Evolutionary conservation across 2,113 vertebrate genomes (phyloP).

Genomic region (Centropus bengalensis): DNA sequence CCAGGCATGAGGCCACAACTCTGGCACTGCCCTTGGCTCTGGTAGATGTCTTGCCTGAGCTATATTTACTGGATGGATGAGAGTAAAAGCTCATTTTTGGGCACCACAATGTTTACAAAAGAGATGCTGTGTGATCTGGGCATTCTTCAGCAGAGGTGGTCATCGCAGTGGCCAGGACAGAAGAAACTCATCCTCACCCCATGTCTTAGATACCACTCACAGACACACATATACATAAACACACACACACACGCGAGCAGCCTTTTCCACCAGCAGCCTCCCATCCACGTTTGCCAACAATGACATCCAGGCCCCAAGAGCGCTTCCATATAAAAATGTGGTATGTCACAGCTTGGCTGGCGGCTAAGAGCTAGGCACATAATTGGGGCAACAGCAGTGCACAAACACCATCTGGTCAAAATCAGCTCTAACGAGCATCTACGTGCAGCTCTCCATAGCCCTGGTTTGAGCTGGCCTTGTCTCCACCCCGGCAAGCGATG

Average conservation of each 20-base stretch:
- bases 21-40: neutral
- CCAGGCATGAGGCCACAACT: neutral
- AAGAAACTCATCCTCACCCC: neutral
- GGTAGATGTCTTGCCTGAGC: neutral
- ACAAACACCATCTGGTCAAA: conserved; percentile 48
- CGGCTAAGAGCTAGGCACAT: neutral
- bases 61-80: neutral
- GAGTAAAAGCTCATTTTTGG: neutral
- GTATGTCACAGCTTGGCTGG: conserved; percentile 40
- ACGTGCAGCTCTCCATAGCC: neutral
- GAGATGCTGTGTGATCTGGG: rapidly evolving
- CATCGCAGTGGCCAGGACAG: neutral
- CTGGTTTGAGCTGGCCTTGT: neutral
- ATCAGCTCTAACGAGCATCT: neutral
- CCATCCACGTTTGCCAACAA: neutral
- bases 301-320: neutral
- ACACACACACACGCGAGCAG: neutral
- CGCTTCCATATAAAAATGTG: neutral
- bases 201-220: neutral
- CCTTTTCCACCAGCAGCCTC: neutral
- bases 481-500: neutral
- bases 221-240: no score
- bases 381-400: conserved; percentile 13
- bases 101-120: neutral
- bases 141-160: neutral